Base-by-base conservation (phyloP, 1,140 invertebrate genomes). In the Bombyx mandarina region DNA sequence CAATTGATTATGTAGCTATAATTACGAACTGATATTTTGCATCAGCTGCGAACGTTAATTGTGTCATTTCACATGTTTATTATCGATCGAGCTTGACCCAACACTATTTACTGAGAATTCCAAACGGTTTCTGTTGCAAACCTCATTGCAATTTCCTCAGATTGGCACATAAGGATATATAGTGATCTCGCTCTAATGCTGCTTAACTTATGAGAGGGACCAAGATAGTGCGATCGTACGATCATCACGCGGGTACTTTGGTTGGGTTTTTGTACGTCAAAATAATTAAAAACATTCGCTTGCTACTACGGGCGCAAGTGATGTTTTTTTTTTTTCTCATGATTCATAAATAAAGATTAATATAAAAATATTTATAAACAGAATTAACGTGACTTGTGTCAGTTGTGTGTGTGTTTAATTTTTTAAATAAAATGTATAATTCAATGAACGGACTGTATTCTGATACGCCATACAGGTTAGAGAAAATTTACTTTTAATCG, bases 401-500 rank as follows among this genome's bases (percentile, higher is more conserved):
- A 52, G 60, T 53, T 50, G 45, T 62, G 61, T 56, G 51, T 43
- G 56, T 57, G 46, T 54, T 35, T 35, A 35, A 55, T 61, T 65
- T 53, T 12, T 52, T 51, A 50, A 63, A 35, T 42, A 79, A 66
- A 65, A 86, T 86, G 83, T 84, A 82, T 68, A 69, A 73, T 45
- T 66, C 65, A 8, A 80, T 86, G 70, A 84, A 82, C 54, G 83
- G 83, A 62, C 68, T 84, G 26, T 86, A 86, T 57, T 77, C 75
- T 0, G 81, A 86, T 35, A 62, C 65, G 9, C 69, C 72, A 42
- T 83, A 84, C 83, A 86, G 83, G 83, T 86, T 84, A 84, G 79
- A 51, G 10, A 51, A 7, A 51, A 9, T 7, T 8, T 51, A 0
- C 42, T 51, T 51, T 26, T 9, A 8, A 35, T 51, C 42, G 3